phyloP scores from a whole-genome alignment of 2,797 vertebrate genomes.

The Acanthopagrus latus region DNA sequence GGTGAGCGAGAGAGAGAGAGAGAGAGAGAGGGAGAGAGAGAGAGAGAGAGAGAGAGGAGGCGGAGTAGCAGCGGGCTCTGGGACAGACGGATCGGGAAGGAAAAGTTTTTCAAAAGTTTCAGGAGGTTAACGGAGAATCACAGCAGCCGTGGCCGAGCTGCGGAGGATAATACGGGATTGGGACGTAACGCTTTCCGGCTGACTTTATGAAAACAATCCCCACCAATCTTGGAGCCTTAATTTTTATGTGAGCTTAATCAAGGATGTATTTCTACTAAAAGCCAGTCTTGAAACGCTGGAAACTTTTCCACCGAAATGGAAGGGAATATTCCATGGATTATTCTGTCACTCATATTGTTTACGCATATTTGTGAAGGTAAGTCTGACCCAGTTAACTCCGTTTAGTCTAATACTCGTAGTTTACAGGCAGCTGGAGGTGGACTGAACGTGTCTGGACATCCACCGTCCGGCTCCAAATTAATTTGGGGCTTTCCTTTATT shows the following conservation, averaged over 20 bases:
- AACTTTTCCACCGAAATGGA: constrained; percentile 87
- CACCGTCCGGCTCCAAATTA: not conserved
- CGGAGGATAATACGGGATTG: constrained; percentile 79
- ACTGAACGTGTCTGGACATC: constrained; percentile 57
- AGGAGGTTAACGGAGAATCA: constrained; percentile 80
- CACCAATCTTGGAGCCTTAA: constrained; percentile 76
- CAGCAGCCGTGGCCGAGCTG: constrained; percentile 83
- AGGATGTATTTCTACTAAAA: constrained; percentile 89
- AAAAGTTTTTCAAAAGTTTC: constrained; percentile 86
- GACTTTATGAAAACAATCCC: constrained; percentile 75
- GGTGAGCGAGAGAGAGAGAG: constrained; percentile 21
- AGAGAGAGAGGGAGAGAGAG: constrained; percentile 29
- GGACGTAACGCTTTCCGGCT: constrained; percentile 72
- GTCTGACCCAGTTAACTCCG: constrained; percentile 5
- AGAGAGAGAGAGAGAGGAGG: constrained; percentile 62
- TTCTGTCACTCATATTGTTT: constrained; percentile 82
- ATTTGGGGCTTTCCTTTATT: not conserved
- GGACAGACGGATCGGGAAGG: constrained; percentile 58
- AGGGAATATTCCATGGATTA: constrained; percentile 89
- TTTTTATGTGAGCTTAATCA: constrained; percentile 77
- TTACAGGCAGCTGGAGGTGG: not conserved
- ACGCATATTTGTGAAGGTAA: constrained; percentile 83
- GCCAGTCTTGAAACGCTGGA: constrained; percentile 79
- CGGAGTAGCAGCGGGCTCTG: constrained; percentile 81
- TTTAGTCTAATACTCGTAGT: not conserved